Evolutionary conservation across 2,113 vertebrate species (phyloP).

Genomic region (Scophthalmus maximus): DNA sequence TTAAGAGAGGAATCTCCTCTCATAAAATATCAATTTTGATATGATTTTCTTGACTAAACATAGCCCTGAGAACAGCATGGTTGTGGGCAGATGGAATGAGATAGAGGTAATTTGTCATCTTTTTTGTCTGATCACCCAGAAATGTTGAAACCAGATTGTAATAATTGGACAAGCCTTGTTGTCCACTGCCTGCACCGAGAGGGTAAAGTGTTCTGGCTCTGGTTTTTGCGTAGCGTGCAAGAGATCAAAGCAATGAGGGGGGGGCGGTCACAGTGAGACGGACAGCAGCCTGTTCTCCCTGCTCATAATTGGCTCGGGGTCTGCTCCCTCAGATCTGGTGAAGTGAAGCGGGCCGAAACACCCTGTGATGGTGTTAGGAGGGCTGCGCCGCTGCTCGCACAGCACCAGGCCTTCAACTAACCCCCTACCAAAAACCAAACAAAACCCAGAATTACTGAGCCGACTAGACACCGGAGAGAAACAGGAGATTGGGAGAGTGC

Average conservation of each 20-base stretch:
- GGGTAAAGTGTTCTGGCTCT: slow-evolving; percentile 69
- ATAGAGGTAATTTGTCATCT: slow-evolving; percentile 69
- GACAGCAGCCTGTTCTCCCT: slow-evolving; percentile 70
- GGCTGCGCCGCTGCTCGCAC: slow-evolving; percentile 45
- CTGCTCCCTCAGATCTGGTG: slow-evolving; percentile 77
- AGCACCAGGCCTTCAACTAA: slow-evolving; percentile 46
- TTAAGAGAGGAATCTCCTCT: too few relatives aligned
- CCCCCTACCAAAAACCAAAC: slow-evolving; percentile 58
- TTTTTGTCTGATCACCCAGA: slow-evolving; percentile 66
- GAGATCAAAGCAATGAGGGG: slow-evolving; percentile 74
- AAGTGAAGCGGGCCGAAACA: slow-evolving; percentile 74
- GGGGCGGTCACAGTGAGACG: slow-evolving; percentile 53
- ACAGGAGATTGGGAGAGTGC: slow-evolving; percentile 38
- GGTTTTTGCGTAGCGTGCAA: slow-evolving; percentile 68
- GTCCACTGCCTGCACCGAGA: slow-evolving; percentile 54
- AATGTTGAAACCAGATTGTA: slow-evolving; percentile 74
- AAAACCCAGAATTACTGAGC: slow-evolving; percentile 60
- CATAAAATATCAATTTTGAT: too few relatives aligned
- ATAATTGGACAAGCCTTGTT: slow-evolving; percentile 73
- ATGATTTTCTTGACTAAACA: not conserved
- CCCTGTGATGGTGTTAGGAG: slow-evolving; percentile 77
- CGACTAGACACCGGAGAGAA: slow-evolving; percentile 43
- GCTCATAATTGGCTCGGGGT: slow-evolving; percentile 79
- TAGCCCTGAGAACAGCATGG: slow-evolving; percentile 1
- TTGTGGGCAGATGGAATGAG: slow-evolving; percentile 43